A percentile compares a stretch with the other conserved stretches of the same genome.
Conservation (phyloP, 2,888 invertebrate species). For the Salticus scenicus region DNA sequence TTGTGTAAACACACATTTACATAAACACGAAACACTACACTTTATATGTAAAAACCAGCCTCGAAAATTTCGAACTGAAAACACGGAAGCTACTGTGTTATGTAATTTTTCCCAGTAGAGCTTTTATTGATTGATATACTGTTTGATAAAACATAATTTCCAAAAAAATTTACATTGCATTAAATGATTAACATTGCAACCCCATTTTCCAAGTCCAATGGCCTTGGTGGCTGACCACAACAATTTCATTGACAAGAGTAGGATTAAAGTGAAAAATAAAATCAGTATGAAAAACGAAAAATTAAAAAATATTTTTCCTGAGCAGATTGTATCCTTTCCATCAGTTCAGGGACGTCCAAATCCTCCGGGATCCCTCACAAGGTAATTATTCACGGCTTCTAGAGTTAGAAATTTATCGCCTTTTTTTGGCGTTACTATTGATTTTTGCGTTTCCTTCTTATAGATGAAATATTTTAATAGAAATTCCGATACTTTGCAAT, state of each 20-base stretch:
- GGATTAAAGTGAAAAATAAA: background rate
- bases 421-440: background rate
- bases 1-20: no score
- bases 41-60: no score
- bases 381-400: constrained; percentile 30
- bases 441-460: no score
- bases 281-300: background rate
- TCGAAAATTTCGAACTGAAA: no score
- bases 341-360: constrained; percentile 52
- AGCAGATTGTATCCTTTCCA: background rate
- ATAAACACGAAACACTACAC: no score
- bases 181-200: background rate
- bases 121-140: background rate
- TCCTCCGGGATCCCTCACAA: constrained; percentile 31
- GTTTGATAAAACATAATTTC: background rate
- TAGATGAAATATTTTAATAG: background rate
- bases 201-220: constrained; percentile 1
- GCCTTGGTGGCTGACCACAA: background rate
- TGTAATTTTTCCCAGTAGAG: background rate
- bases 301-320: background rate
- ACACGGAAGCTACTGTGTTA: background rate
- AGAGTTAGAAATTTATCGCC: background rate
- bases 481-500: background rate
- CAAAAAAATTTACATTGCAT: background rate
- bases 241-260: constrained; percentile 8